A percentile compares a stretch with the other conserved stretches of the same genome.
phyloP scores from a whole-genome alignment of 1,140 invertebrate species.

The Aphidius gifuensis region DNA sequence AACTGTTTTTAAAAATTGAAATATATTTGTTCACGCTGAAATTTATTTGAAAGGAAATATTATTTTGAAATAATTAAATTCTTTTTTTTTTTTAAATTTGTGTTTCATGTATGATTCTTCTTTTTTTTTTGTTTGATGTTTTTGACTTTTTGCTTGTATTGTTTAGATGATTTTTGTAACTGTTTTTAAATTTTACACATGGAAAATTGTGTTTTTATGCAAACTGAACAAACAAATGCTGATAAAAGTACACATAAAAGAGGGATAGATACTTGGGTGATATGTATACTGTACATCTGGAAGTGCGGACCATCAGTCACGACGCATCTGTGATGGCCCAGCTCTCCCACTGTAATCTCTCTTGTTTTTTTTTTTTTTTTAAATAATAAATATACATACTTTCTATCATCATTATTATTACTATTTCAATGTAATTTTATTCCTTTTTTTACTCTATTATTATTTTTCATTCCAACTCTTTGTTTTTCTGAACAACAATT shows the following conservation, averaged over 20 bases:
- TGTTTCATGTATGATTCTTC: too few species aligned
- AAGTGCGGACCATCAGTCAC: constrained; percentile 56
- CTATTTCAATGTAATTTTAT: too few species aligned
- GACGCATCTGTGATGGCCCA: constrained; percentile 47
- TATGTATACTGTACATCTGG: constrained; percentile 50
- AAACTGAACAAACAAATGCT: constrained; percentile 51
- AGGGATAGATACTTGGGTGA: constrained; percentile 18
- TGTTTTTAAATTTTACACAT: constrained; percentile 15
- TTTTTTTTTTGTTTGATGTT: background rate
- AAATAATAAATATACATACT: background rate
- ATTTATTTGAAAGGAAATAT: too few species aligned
- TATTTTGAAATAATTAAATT: too few species aligned
- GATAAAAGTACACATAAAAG: constrained; percentile 49
- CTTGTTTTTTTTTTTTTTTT: constrained; percentile 21
- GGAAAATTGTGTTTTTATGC: constrained; percentile 21
- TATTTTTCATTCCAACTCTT: too few species aligned
- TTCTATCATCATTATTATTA: too few species aligned
- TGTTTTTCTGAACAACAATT: too few species aligned
- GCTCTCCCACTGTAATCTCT: constrained; percentile 29
- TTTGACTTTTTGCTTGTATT: background rate
- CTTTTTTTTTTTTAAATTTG: background rate
- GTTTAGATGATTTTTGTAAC: background rate
- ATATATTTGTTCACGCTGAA: too few species aligned
- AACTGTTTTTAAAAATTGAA: too few species aligned
- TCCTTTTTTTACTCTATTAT: too few species aligned